phyloP scores from a whole-genome alignment of 2,888 invertebrate species.

The Smittia aterrima region DNA sequence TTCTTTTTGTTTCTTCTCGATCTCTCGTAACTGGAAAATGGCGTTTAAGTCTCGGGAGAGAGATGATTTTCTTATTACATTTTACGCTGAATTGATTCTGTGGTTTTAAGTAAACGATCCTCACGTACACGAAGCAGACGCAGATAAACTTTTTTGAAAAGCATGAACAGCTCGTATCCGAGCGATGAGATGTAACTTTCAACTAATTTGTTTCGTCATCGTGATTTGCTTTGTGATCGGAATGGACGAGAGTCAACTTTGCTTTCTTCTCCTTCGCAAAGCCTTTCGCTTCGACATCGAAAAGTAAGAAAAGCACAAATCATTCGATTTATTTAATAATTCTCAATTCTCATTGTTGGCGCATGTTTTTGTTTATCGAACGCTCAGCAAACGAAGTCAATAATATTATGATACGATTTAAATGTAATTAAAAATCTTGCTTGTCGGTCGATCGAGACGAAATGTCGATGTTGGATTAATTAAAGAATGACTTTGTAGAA shows the following conservation, averaged over 20 bases:
- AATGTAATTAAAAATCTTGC: conserved; percentile 28
- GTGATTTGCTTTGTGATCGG: conserved; percentile 9
- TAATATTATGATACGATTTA: conserved; percentile 4
- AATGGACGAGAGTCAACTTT: too few relatives aligned
- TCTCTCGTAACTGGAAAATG: conserved; percentile 35
- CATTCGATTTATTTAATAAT: conserved; percentile 15
- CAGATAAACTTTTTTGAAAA: conserved; percentile 10
- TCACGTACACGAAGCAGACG: conserved; percentile 18
- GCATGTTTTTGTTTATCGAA: neutral
- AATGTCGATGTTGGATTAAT: conserved; percentile 26
- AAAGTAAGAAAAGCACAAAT: neutral
- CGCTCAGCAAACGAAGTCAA: neutral
- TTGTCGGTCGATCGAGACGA: neutral
- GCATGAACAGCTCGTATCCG: neutral
- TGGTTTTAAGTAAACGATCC: conserved; percentile 29
- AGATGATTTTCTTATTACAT: conserved; percentile 29
- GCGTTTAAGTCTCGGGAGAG: conserved; percentile 31
- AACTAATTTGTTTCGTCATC: conserved; percentile 14
- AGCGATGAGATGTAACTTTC: neutral
- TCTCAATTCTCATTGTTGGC: neutral
- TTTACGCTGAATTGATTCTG: conserved; percentile 27
- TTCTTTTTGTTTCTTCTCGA: conserved; percentile 18
- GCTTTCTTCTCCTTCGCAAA: too few relatives aligned
- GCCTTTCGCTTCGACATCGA: neutral
- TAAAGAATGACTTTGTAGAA: conserved; percentile 31